Percentiles rank a stretch among this genome's conserved stretches.
phyloP scores from a whole-genome alignment of 2,888 invertebrate genomes.

The Lymantria monacha region DNA sequence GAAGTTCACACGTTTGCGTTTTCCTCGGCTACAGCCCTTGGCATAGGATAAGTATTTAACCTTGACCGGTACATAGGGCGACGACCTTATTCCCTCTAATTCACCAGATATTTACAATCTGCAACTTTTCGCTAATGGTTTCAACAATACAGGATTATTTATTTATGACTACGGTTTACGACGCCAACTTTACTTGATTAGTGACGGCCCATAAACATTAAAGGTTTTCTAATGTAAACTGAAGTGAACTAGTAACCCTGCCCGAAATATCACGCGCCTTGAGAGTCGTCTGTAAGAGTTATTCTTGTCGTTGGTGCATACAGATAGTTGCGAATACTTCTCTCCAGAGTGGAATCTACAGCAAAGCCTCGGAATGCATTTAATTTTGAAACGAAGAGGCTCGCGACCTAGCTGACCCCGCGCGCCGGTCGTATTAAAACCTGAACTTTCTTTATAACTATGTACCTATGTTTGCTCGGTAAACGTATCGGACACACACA shows the following conservation, averaged over 20 bases:
- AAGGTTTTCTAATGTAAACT: conserved; percentile 51
- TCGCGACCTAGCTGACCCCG: conserved; percentile 80
- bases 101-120: conserved; percentile 26
- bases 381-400: conserved; percentile 80
- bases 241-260: conserved; percentile 75
- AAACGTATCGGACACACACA: conserved; percentile 75
- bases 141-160: conserved; percentile 40
- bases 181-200: conserved; percentile 45
- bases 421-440: conserved; percentile 76
- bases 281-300: conserved; percentile 64
- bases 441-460: conserved; percentile 81
- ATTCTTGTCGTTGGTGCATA: conserved; percentile 62
- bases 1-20: conserved; percentile 41
- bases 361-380: conserved; percentile 78
- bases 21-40: conserved; percentile 45
- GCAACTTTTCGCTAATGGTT: conserved; percentile 28
- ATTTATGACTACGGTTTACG: conserved; percentile 37
- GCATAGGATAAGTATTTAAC: conserved; percentile 42
- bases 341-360: conserved; percentile 55
- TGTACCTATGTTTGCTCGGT: conserved; percentile 76
- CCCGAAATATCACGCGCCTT: conserved; percentile 69
- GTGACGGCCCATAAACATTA: conserved; percentile 46
- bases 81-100: conserved; percentile 50
- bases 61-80: conserved; percentile 66
- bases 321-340: conserved; percentile 59